Evolutionary conservation across 2,888 invertebrate genomes (phyloP).

Genomic region (Protodeltote pygarga): DNA sequence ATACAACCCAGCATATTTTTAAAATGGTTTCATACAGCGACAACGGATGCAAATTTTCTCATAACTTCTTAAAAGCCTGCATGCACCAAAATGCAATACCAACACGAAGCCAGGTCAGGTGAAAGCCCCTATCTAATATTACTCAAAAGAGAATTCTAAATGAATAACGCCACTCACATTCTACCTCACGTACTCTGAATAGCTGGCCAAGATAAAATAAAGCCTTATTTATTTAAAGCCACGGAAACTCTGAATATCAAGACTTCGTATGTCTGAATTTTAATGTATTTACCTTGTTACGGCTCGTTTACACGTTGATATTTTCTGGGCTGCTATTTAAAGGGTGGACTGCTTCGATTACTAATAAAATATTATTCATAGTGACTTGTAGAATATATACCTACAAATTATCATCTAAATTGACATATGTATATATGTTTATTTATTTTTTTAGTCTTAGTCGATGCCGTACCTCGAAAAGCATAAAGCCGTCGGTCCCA

Average conservation of each 20-base stretch:
- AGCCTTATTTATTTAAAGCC: slow-evolving; percentile 22
- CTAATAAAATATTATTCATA: too few relatives aligned
- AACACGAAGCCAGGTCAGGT: slow-evolving; percentile 16
- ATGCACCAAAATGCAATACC: slow-evolving; percentile 33
- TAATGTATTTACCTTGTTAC: neutral
- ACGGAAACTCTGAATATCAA: slow-evolving; percentile 11
- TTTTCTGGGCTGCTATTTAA: too few relatives aligned
- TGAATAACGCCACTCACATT: slow-evolving; percentile 25
- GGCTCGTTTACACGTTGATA: too few relatives aligned
- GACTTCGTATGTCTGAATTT: slow-evolving; percentile 10
- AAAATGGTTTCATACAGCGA: slow-evolving; percentile 1
- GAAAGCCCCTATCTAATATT: slow-evolving; percentile 19
- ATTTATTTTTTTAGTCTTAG: too few relatives aligned
- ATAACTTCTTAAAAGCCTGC: neutral
- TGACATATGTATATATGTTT: too few relatives aligned
- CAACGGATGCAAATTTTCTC: slow-evolving; percentile 28
- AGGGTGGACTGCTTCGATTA: too few relatives aligned
- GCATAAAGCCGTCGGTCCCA: too few relatives aligned
- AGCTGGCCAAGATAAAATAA: slow-evolving; percentile 23
- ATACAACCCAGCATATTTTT: neutral
- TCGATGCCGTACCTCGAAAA: too few relatives aligned
- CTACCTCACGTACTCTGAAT: slow-evolving; percentile 10
- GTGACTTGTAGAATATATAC: too few relatives aligned
- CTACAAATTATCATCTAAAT: too few relatives aligned
- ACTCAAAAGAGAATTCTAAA: slow-evolving; percentile 32